phyloP scores from a whole-genome alignment of 2,797 vertebrate genomes.

The Botia almorhae region DNA sequence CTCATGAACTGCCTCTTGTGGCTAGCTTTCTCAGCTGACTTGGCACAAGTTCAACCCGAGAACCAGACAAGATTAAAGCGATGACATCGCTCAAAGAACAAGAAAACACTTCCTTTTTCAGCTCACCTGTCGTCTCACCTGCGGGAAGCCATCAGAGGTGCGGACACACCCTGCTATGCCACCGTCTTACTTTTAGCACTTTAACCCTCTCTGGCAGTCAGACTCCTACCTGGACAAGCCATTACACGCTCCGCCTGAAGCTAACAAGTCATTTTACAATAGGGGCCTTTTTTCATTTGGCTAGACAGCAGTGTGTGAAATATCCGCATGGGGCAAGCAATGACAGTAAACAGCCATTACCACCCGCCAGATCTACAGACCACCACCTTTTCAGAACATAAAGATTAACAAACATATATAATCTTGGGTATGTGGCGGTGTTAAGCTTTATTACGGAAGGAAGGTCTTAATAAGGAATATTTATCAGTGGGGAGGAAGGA shows the following conservation, averaged over 20 bases:
- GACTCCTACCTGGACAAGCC: neutral
- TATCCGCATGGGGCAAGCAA: neutral
- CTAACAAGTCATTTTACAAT: conserved; percentile 4
- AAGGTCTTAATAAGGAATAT: conserved; percentile 33
- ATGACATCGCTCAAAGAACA: conserved; percentile 42
- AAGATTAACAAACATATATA: conserved; percentile 17
- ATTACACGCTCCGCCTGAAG: neutral
- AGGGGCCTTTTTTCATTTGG: neutral
- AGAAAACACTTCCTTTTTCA: conserved; percentile 28
- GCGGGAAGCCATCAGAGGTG: conserved; percentile 17
- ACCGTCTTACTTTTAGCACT: neutral
- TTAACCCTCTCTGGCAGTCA: neutral
- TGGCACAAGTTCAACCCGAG: conserved; percentile 37
- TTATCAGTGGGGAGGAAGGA: conserved; percentile 18
- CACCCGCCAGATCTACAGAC: neutral
- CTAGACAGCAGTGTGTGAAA: neutral
- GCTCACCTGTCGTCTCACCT: conserved; percentile 43
- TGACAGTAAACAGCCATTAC: conserved; percentile 4
- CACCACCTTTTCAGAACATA: neutral
- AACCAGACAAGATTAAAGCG: conserved; percentile 32
- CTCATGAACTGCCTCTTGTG: conserved; percentile 17
- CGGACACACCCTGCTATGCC: conserved; percentile 13
- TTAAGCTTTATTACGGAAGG: neutral
- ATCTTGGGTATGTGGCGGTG: conserved; percentile 1
- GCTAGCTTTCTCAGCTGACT: neutral